Evolutionary conservation across 2,888 invertebrate species (phyloP).

Genomic region (Tryphoninae sp.): DNA sequence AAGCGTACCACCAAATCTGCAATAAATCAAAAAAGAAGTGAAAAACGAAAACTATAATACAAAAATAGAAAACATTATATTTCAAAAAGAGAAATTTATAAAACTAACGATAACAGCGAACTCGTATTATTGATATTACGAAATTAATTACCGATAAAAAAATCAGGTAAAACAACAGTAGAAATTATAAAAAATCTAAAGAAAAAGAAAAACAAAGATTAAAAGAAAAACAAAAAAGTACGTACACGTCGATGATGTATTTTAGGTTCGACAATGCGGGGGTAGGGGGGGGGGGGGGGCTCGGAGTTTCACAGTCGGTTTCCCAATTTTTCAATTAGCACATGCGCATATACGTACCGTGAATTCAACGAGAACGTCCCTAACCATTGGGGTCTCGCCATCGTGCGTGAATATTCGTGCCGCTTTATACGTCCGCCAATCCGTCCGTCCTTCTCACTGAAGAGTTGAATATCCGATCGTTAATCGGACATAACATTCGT

Average conservation of each 20-base stretch:
- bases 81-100: no score
- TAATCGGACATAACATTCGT: constrained; percentile 48
- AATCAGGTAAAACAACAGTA: no score
- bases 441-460: constrained; percentile 28
- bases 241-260: background rate
- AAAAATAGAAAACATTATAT: background rate
- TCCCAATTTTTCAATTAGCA: constrained; percentile 54
- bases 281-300: background rate
- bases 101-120: no score
- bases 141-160: no score
- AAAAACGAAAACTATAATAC: background rate
- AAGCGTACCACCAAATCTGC: background rate
- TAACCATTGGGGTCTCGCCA: constrained; percentile 25
- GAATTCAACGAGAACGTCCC: constrained; percentile 42
- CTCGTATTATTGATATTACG: no score
- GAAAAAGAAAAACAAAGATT: background rate
- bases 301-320: constrained; percentile 36
- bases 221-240: constrained; percentile 4
- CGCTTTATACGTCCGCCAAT: constrained; percentile 5
- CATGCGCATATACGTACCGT: constrained; percentile 29
- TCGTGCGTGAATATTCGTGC: constrained; percentile 16
- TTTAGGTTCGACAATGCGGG: background rate
- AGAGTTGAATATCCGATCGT: constrained; percentile 55
- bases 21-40: background rate
- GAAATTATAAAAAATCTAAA: background rate